These are phyloP conservation scores for Merops nubicus DNA, from an alignment of 2,113 vertebrate genomes.

Conservation along the genomic window DNA sequence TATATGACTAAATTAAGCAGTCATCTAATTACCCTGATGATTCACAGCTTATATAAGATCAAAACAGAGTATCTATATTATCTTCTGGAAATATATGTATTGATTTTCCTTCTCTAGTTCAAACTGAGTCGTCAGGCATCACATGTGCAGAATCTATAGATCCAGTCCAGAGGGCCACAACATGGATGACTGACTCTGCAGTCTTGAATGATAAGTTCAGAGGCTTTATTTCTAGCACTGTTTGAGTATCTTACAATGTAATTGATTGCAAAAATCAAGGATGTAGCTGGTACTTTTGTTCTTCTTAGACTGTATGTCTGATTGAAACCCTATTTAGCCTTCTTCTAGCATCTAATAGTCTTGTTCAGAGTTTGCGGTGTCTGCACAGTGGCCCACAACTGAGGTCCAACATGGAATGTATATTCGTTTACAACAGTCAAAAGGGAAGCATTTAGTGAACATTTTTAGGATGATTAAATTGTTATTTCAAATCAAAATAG, in stretches of 20 bases:
- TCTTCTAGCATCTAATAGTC: neutral
- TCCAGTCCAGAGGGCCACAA: neutral
- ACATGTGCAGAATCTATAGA: neutral
- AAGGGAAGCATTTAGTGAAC: neutral
- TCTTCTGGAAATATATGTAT: neutral
- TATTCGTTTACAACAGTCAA: neutral
- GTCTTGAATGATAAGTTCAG: neutral
- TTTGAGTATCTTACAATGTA: neutral
- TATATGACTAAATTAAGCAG: neutral
- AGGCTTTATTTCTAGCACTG: neutral
- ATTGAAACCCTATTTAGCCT: neutral
- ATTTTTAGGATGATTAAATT: neutral
- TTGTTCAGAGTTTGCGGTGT: neutral
- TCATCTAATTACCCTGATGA: neutral
- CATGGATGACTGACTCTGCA: rapidly evolving
- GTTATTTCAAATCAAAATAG: neutral
- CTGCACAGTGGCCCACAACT: neutral
- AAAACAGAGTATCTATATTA: neutral
- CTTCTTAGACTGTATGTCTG: neutral
- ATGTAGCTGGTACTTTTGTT: rapidly evolving
- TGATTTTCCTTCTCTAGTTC: neutral
- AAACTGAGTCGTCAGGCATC: neutral
- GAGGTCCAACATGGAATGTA: neutral
- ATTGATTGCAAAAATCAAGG: neutral
- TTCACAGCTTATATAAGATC: neutral